Evolutionary conservation across 2,888 invertebrate species (phyloP).

Genomic region (Ectropis crepuscularia): DNA sequence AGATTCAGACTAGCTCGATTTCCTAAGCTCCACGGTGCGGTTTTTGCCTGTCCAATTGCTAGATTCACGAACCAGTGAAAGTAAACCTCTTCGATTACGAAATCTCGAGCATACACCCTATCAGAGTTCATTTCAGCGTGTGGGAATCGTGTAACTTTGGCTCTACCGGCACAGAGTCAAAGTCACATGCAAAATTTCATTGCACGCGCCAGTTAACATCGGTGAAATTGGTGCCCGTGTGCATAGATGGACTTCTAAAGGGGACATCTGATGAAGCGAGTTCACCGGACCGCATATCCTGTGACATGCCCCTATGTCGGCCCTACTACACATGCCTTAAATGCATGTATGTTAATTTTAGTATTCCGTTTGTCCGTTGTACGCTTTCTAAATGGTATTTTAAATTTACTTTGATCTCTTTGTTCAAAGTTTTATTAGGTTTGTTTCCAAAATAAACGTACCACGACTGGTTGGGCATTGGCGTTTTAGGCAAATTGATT

Average conservation of each 20-base stretch:
- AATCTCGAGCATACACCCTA: slow-evolving; percentile 44
- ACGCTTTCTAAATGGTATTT: slow-evolving; percentile 26
- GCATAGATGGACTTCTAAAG: slow-evolving; percentile 68
- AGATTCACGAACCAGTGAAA: slow-evolving; percentile 66
- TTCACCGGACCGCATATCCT: slow-evolving; percentile 77
- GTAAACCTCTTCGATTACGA: slow-evolving; percentile 60
- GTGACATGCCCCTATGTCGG: slow-evolving; percentile 60
- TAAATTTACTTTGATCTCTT: slow-evolving; percentile 12
- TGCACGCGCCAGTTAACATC: slow-evolving; percentile 69
- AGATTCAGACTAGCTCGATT: slow-evolving; percentile 65
- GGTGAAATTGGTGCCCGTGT: slow-evolving; percentile 67
- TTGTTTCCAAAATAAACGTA: slow-evolving; percentile 34
- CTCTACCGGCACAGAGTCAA: slow-evolving; percentile 39
- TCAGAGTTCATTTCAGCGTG: slow-evolving; percentile 35
- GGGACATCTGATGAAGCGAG: slow-evolving; percentile 71
- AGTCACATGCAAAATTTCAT: slow-evolving; percentile 52
- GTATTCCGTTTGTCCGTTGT: slow-evolving; percentile 22
- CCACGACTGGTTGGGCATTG: slow-evolving; percentile 44
- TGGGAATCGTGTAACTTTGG: slow-evolving; percentile 20
- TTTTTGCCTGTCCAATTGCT: slow-evolving; percentile 60
- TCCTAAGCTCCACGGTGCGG: slow-evolving; percentile 62
- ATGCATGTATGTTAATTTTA: slow-evolving; percentile 54
- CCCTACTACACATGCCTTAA: slow-evolving; percentile 53
- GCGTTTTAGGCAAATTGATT: slow-evolving; percentile 61
- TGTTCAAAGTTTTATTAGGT: slow-evolving; percentile 30